A percentile compares a stretch with the other conserved stretches of the same genome.
Evolutionary conservation across 2,113 vertebrate species (phyloP).

Genomic region (Perognathus longimembris): DNA sequence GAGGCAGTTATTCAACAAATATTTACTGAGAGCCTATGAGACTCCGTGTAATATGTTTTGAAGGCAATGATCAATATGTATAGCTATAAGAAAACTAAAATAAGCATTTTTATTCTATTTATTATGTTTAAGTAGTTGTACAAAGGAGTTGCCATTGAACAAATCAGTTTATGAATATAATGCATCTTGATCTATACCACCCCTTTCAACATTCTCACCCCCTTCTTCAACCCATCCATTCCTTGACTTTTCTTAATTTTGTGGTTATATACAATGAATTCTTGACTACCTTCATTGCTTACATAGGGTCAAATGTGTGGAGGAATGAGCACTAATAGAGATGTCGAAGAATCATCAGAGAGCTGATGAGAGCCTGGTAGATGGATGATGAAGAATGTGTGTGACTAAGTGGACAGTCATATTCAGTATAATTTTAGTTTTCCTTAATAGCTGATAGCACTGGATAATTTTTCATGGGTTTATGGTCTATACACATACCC

Average conservation of each 20-base stretch:
- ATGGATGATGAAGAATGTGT: fast-evolving
- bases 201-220: too few relatives aligned
- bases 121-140: too few relatives aligned
- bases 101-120: too few relatives aligned
- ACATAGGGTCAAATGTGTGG: too few relatives aligned
- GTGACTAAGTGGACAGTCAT: neutral
- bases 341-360: neutral
- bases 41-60: neutral
- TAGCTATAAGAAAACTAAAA: neutral
- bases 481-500: neutral
- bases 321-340: neutral
- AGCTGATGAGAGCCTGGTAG: neutral
- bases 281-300: too few relatives aligned
- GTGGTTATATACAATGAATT: too few relatives aligned
- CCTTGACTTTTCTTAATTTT: too few relatives aligned
- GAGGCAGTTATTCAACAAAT: neutral
- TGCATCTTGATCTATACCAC: too few relatives aligned
- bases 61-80: neutral
- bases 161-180: too few relatives aligned
- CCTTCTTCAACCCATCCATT: too few relatives aligned
- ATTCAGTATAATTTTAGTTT: neutral
- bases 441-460: neutral
- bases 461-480: neutral
- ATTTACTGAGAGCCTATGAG: neutral
- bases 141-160: too few relatives aligned